Evolutionary conservation across 2,888 invertebrate species (phyloP).

Genomic region (Chouioia cunea): DNA sequence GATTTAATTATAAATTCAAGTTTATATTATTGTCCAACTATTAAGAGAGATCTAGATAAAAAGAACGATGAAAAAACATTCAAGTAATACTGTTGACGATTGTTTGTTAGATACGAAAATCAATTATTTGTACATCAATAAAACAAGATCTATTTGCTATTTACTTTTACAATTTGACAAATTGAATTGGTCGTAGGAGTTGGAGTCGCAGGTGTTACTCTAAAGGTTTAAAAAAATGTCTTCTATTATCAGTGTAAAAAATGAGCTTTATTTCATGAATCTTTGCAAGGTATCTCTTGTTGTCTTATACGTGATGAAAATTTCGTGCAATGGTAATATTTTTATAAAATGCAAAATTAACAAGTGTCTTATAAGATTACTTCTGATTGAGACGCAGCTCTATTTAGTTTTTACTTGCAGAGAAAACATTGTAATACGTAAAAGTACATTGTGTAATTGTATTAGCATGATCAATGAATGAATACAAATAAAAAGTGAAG

Average conservation of each 20-base stretch:
- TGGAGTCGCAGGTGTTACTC: conserved; percentile 10
- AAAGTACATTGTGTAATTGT: conserved; percentile 11
- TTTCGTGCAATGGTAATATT: neutral
- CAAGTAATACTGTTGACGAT: too few species aligned
- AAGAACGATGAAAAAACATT: too few species aligned
- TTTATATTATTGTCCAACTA: too few species aligned
- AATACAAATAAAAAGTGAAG: conserved; percentile 27
- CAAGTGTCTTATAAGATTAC: conserved; percentile 6
- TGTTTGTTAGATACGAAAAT: too few species aligned
- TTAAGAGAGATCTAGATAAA: too few species aligned
- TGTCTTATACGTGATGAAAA: conserved; percentile 22
- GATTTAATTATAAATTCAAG: too few species aligned
- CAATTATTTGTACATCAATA: conserved; percentile 33
- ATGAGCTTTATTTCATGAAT: conserved; percentile 19
- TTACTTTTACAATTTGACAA: too few species aligned
- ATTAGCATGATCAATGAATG: conserved; percentile 13
- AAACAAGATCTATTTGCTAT: conserved; percentile 30
- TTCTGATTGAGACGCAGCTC: conserved; percentile 35
- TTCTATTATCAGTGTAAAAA: conserved; percentile 18
- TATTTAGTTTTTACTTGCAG: neutral
- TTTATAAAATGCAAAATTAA: conserved; percentile 24
- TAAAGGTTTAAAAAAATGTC: conserved; percentile 16
- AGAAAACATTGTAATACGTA: too few species aligned
- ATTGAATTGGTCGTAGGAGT: neutral
- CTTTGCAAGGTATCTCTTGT: conserved; percentile 10